phyloP scores from a whole-genome alignment of 2,888 invertebrate genomes.

The Ecliptopera silaceata region DNA sequence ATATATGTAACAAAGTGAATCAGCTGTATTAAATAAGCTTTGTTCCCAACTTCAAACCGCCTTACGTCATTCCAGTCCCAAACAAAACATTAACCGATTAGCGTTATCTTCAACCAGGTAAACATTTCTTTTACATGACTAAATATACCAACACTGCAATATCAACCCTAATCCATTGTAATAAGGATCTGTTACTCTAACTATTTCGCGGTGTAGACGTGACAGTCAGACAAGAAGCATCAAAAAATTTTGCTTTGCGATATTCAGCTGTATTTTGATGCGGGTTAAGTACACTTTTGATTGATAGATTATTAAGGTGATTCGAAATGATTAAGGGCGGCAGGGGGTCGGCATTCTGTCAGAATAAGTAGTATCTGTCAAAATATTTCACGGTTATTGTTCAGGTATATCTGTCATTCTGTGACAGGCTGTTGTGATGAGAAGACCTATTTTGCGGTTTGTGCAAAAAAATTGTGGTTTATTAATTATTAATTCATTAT shows the following conservation, averaged over 20 bases:
- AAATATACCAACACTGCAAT: conserved; percentile 46
- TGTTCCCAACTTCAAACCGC: conserved; percentile 36
- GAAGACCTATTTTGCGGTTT: conserved; percentile 49
- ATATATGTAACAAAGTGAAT: too few species aligned
- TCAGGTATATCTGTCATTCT: conserved; percentile 65
- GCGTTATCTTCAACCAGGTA: conserved; percentile 69
- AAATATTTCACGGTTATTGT: conserved; percentile 66
- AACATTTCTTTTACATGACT: conserved; percentile 65
- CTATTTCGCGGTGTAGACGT: conserved; percentile 31
- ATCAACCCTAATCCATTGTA: conserved; percentile 27
- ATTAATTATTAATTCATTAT: background rate
- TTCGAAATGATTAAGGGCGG: conserved; percentile 44
- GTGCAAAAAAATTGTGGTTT: conserved; percentile 8
- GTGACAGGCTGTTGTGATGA: conserved; percentile 52
- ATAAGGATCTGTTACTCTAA: conserved; percentile 36
- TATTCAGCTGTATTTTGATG: conserved; percentile 23
- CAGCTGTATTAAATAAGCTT: background rate
- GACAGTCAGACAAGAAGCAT: conserved; percentile 19
- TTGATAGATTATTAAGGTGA: conserved; percentile 17
- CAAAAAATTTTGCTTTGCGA: conserved; percentile 15
- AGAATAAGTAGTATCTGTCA: conserved; percentile 69
- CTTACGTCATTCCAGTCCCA: conserved; percentile 57
- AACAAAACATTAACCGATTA: conserved; percentile 77
- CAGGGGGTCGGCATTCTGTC: conserved; percentile 70
- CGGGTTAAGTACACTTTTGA: background rate